Evolutionary conservation across 1,140 invertebrate species (phyloP).

Genomic region (Cydia fagiglandana): DNA sequence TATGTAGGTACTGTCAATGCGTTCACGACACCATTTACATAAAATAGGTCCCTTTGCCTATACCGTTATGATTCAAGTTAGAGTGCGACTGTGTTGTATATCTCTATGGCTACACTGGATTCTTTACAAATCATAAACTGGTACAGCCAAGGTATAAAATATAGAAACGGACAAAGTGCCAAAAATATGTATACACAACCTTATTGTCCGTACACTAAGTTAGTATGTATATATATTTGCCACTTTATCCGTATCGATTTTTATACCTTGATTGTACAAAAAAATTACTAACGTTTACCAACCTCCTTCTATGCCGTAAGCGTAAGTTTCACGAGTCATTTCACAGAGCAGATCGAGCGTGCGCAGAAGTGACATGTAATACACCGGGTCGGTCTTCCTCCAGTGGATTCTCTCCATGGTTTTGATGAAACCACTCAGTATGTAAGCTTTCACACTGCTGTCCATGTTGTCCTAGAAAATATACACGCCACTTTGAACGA

Average conservation of each 20-base stretch:
- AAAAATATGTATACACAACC: not conserved
- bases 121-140: too few relatives aligned
- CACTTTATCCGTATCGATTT: too few relatives aligned
- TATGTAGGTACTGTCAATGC: not conserved
- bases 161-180: too few relatives aligned
- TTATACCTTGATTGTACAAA: not conserved
- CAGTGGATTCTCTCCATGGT: slow-evolving; percentile 71
- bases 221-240: too few relatives aligned
- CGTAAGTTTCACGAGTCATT: slow-evolving; percentile 87
- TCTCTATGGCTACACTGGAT: too few relatives aligned
- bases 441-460: slow-evolving; percentile 67
- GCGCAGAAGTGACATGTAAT: slow-evolving; percentile 72
- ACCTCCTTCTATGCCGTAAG: slow-evolving; percentile 91
- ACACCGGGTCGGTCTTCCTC: slow-evolving; percentile 68
- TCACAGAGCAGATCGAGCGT: slow-evolving; percentile 87
- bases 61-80: too few relatives aligned
- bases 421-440: slow-evolving; percentile 72
- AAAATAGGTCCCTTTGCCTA: too few relatives aligned
- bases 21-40: too few relatives aligned
- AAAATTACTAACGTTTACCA: slow-evolving; percentile 29
- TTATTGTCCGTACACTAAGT: too few relatives aligned
- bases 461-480: slow-evolving; percentile 88
- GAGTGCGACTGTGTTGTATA: too few relatives aligned
- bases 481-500: not conserved
- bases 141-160: too few relatives aligned